phyloP scores from a whole-genome alignment of 1,140 invertebrate genomes.

The Drosophila mauritiana region DNA sequence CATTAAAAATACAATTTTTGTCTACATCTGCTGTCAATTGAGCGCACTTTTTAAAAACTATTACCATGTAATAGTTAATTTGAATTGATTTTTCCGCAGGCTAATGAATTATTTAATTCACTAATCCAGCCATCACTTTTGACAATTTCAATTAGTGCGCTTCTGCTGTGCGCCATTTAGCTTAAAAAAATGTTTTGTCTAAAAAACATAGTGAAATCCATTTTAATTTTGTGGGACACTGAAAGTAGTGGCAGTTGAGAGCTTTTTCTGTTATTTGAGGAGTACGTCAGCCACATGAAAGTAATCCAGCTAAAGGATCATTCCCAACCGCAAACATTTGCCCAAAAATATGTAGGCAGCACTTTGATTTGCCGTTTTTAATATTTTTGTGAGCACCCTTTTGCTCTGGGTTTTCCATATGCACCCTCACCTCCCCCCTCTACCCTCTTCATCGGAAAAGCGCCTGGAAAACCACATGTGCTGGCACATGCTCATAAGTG shows the following conservation, averaged over 20 bases:
- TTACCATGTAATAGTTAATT: conserved; percentile 53
- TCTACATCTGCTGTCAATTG: conserved; percentile 31
- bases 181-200: conserved; percentile 4
- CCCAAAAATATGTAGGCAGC: conserved; percentile 62
- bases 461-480: conserved; percentile 16
- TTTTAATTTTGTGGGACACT: conserved; percentile 35
- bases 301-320: conserved; percentile 67
- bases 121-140: conserved; percentile 58
- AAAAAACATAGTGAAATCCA: conserved; percentile 11
- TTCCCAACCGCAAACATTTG: conserved; percentile 74
- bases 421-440: too few relatives aligned
- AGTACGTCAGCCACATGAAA: conserved; percentile 71
- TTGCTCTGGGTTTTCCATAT: not conserved
- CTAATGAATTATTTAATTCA: conserved; percentile 53
- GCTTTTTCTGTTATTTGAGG: conserved; percentile 32
- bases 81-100: conserved; percentile 54
- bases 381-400: conserved; percentile 53
- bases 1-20: conserved; percentile 14
- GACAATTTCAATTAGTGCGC: conserved; percentile 70
- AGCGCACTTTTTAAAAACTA: conserved; percentile 6
- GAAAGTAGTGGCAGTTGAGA: conserved; percentile 1
- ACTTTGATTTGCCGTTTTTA: conserved; percentile 79
- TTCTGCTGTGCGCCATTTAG: conserved; percentile 7
- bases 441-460: not conserved
- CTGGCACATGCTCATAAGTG: conserved; percentile 51